A percentile compares a stretch with the other conserved stretches of the same genome.
Evolutionary conservation across 2,113 vertebrate species (phyloP).

Genomic region (Ophthalmotilapia sp.): DNA sequence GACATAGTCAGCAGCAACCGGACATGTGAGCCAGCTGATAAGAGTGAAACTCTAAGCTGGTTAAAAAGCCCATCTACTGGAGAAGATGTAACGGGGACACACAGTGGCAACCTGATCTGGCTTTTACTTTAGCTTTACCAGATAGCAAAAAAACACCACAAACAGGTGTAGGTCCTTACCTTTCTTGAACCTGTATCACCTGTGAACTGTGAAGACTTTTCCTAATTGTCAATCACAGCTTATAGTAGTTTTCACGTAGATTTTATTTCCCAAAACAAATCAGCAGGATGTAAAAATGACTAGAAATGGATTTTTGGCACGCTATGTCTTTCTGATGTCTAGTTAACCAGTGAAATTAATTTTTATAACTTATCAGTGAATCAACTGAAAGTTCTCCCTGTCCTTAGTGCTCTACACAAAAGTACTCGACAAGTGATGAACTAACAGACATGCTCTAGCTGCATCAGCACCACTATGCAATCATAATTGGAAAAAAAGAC

Average conservation of each 20-base stretch:
- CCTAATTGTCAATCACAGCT: background rate
- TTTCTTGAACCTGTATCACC: conserved; percentile 22
- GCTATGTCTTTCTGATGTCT: background rate
- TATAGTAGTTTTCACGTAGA: background rate
- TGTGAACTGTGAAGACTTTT: conserved; percentile 18
- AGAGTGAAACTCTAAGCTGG: conserved; percentile 64
- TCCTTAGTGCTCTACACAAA: background rate
- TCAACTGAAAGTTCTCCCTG: background rate
- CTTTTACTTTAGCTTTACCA: conserved; percentile 26
- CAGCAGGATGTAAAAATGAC: background rate
- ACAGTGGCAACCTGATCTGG: conserved; percentile 43
- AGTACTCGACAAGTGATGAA: background rate
- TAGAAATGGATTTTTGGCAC: background rate
- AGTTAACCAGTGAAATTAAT: background rate
- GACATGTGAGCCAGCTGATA: conserved; percentile 62
- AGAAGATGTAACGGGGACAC: conserved; percentile 22
- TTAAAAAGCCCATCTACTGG: conserved; percentile 16
- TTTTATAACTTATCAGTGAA: background rate
- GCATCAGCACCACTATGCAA: background rate
- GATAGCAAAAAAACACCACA: conserved; percentile 11
- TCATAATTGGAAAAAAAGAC: background rate
- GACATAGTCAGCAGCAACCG: background rate
- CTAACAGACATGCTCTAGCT: background rate
- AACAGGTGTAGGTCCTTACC: conserved; percentile 24
- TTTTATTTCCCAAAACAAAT: background rate